These are phyloP conservation scores for Bibio marci DNA, from an alignment of 2,888 invertebrate genomes.

Conservation along the genomic window DNA sequence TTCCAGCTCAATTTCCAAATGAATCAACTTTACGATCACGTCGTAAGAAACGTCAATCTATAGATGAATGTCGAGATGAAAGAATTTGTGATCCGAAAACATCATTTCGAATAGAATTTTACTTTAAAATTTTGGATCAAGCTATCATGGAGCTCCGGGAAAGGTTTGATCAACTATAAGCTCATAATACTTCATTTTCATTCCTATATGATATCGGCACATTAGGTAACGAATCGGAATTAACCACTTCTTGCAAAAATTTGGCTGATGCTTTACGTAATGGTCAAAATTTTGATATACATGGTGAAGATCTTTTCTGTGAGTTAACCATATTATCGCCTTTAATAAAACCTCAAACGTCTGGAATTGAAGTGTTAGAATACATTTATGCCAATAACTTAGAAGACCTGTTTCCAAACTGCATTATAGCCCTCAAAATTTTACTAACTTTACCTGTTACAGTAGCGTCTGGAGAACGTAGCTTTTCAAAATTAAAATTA, in stretches of 20 bases:
- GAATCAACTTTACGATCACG: background rate
- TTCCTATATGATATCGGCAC: slow-evolving; percentile 4
- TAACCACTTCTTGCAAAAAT: background rate
- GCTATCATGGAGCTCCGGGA: slow-evolving; percentile 2
- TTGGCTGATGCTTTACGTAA: background rate
- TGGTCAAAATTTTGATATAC: slow-evolving; percentile 2
- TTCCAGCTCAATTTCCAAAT: slow-evolving; percentile 5
- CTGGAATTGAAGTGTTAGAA: slow-evolving; percentile 1
- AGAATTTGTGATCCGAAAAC: slow-evolving; percentile 3
- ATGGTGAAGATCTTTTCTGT: slow-evolving; percentile 4
- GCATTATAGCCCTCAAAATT: slow-evolving; percentile 4
- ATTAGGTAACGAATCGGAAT: background rate
- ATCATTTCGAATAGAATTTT: slow-evolving; percentile 5
- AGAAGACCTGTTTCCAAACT: slow-evolving; percentile 4
- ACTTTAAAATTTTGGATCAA: slow-evolving; percentile 5
- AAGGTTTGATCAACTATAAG: background rate
- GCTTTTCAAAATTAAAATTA: slow-evolving; percentile 7
- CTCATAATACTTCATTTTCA: slow-evolving; percentile 4
- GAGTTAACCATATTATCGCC: slow-evolving; percentile 3
- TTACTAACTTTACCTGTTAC: slow-evolving; percentile 6
- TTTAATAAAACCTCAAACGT: background rate
- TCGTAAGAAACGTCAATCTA: background rate
- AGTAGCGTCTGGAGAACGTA: slow-evolving; percentile 6
- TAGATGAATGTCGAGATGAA: background rate
- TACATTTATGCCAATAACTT: slow-evolving; percentile 4